These are phyloP conservation scores for Pandemis heparana DNA, from an alignment of 2,888 invertebrate species.

Conservation along the genomic window DNA sequence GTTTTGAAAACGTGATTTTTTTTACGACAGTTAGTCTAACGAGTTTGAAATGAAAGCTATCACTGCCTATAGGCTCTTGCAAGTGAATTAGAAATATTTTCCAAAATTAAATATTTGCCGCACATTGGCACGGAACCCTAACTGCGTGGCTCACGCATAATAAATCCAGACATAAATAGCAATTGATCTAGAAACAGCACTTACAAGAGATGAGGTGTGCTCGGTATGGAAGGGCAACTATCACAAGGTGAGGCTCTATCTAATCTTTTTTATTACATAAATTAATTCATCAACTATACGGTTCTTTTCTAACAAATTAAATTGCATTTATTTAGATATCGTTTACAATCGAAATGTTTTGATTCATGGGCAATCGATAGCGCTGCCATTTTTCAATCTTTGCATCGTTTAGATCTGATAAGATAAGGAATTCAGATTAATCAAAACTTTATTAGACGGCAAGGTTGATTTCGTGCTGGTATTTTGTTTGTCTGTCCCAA, in stretches of 20 bases:
- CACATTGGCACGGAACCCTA: too few species aligned
- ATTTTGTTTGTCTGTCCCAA: conserved; percentile 10
- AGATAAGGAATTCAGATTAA: conserved; percentile 27
- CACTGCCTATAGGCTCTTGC: too few species aligned
- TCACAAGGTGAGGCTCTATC: conserved; percentile 10
- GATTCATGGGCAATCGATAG: conserved; percentile 7
- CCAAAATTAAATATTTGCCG: too few species aligned
- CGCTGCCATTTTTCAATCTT: background rate
- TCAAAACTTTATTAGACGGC: conserved; percentile 25
- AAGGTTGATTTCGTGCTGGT: conserved; percentile 1
- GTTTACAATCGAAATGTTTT: conserved; percentile 8
- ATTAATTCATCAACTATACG: background rate
- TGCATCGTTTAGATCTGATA: conserved; percentile 27
- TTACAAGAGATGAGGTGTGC: conserved; percentile 10
- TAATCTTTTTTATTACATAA: background rate
- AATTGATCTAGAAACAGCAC: conserved; percentile 9
- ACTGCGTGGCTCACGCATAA: conserved; percentile 2
- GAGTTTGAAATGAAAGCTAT: too few species aligned
- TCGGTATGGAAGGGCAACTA: background rate
- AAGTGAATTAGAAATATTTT: too few species aligned
- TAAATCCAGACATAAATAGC: conserved; percentile 18
- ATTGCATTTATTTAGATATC: background rate
- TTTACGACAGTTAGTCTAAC: too few species aligned
- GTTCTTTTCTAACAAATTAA: background rate
- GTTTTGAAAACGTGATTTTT: too few species aligned